These are phyloP conservation scores for Coracopsis vasa DNA, from an alignment of 2,113 vertebrate species.

Conservation along the genomic window DNA sequence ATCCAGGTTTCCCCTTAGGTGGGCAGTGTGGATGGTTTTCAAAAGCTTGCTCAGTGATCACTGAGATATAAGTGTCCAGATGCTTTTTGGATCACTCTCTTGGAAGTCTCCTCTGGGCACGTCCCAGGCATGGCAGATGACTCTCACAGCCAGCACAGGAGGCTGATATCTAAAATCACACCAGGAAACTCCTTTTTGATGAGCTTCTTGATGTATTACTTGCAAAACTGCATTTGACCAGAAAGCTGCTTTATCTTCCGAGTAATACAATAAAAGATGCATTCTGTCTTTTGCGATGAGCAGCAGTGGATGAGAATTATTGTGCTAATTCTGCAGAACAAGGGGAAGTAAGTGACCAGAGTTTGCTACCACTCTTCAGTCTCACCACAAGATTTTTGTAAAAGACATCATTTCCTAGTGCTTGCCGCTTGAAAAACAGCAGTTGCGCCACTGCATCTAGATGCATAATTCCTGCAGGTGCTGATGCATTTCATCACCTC, in stretches of 20 bases:
- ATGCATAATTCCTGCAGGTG: neutral
- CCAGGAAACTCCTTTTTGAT: neutral
- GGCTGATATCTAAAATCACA: neutral
- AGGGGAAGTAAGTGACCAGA: neutral
- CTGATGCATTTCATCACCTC: neutral
- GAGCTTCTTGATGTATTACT: neutral
- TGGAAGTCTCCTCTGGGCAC: neutral
- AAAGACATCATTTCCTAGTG: rapidly evolving
- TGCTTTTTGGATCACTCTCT: neutral
- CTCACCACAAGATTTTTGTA: neutral
- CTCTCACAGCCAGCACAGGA: neutral
- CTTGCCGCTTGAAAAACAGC: neutral
- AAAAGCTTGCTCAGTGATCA: neutral
- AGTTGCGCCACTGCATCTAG: neutral
- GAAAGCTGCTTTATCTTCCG: neutral
- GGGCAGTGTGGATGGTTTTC: neutral
- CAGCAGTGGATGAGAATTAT: neutral
- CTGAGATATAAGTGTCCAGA: neutral
- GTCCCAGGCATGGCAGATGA: neutral
- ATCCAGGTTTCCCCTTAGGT: neutral
- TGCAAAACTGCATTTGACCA: neutral
- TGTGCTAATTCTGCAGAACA: neutral
- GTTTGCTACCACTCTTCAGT: slow-evolving; percentile 36
- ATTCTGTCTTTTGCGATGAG: neutral
- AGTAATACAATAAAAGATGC: neutral